A percentile compares a stretch with the other conserved stretches of the same genome.
These are phyloP conservation scores for Lochmaea crataegi DNA, from an alignment of 2,888 invertebrate genomes.

Conservation along the genomic window DNA sequence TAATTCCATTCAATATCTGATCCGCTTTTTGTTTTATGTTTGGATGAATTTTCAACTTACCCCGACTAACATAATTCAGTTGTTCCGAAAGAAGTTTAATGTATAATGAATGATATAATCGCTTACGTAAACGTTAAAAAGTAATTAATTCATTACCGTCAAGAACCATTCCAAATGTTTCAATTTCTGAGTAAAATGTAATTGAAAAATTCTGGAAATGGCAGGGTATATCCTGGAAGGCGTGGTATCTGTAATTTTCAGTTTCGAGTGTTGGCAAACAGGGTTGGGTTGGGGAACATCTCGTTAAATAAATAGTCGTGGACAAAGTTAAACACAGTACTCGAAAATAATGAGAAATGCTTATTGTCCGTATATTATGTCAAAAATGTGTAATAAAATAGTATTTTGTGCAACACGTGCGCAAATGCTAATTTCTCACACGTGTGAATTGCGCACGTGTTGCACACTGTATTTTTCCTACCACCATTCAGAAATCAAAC, in stretches of 20 bases:
- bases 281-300: neutral
- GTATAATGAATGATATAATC: constrained; percentile 22
- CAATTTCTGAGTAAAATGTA: constrained; percentile 29
- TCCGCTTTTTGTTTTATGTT: neutral
- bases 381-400: too few species aligned
- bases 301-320: neutral
- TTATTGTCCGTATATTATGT: too few species aligned
- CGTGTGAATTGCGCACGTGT: too few species aligned
- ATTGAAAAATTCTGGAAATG: constrained; percentile 33
- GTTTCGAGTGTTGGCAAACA: neutral
- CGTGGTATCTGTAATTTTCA: neutral
- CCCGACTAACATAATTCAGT: neutral
- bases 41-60: neutral
- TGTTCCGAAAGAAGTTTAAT: neutral
- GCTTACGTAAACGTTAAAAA: constrained; percentile 25
- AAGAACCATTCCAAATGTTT: constrained; percentile 30
- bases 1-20: neutral
- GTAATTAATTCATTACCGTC: constrained; percentile 23
- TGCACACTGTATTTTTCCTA: too few species aligned
- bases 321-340: neutral
- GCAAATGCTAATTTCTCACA: too few species aligned
- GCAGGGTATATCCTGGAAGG: constrained; percentile 20
- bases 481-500: too few species aligned
- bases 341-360: too few species aligned
- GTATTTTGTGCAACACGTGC: too few species aligned